Evolutionary conservation across 2,113 vertebrate species (phyloP).

Genomic region (Stigmatopora argus): DNA sequence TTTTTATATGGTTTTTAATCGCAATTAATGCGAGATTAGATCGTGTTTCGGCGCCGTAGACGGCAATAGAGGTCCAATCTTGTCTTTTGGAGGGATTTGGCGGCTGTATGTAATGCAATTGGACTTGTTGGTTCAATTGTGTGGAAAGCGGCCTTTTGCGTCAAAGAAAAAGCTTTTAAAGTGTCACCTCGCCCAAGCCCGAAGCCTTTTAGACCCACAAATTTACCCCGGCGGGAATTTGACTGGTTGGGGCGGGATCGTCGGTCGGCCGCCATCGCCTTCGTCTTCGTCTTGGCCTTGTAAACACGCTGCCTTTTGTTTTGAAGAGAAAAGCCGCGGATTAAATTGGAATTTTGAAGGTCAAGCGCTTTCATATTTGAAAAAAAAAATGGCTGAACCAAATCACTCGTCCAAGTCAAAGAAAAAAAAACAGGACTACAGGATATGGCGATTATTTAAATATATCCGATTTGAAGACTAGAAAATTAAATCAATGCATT

Average conservation of each 20-base stretch:
- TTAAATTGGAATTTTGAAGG: background rate
- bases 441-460: too few relatives aligned
- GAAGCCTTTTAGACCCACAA: constrained; percentile 66
- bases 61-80: constrained; percentile 2
- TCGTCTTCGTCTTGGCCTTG: background rate
- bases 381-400: too few relatives aligned
- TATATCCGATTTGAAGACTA: too few relatives aligned
- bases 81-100: constrained; percentile 13
- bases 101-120: constrained; percentile 73
- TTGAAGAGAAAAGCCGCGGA: background rate
- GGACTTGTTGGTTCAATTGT: constrained; percentile 70
- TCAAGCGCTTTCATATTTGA: too few relatives aligned
- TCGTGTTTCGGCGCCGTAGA: too few relatives aligned
- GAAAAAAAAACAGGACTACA: too few relatives aligned
- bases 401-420: too few relatives aligned
- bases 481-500: too few relatives aligned
- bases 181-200: constrained; percentile 67
- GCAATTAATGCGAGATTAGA: too few relatives aligned
- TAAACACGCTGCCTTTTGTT: background rate
- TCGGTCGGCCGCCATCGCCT: too few relatives aligned
- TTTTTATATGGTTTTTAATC: too few relatives aligned
- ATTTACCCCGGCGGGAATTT: constrained; percentile 13
- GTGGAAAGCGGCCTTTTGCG: constrained; percentile 65
- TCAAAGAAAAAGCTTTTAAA: constrained; percentile 70
- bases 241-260: background rate